A percentile compares a stretch with the other conserved stretches of the same genome.
Evolutionary conservation across 2,888 invertebrate species (phyloP).

Genomic region (Ophraella communa): DNA sequence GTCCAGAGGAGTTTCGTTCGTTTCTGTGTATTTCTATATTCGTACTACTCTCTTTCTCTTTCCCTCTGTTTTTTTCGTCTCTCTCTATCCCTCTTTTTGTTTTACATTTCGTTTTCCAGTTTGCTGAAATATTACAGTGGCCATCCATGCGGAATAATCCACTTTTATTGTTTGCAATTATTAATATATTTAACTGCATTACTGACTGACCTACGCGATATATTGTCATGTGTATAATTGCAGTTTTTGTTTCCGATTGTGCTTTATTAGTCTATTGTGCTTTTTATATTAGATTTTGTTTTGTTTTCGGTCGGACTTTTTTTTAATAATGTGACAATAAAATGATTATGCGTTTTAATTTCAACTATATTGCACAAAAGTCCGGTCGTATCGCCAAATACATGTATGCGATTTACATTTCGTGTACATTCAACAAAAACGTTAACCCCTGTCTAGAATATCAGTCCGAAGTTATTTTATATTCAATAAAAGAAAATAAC

Average conservation of each 20-base stretch:
- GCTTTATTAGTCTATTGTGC: slow-evolving; percentile 57
- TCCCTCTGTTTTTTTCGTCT: no score
- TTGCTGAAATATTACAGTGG: slow-evolving; percentile 50
- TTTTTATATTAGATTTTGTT: slow-evolving; percentile 57
- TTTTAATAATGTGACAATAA: slow-evolving; percentile 56
- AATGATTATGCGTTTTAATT: slow-evolving; percentile 49
- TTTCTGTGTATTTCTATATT: slow-evolving; percentile 12
- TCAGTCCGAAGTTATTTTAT: no score
- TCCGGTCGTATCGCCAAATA: no score
- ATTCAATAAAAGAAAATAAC: no score
- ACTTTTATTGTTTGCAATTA: slow-evolving; percentile 60
- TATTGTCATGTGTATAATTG: slow-evolving; percentile 57
- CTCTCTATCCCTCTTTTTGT: slow-evolving; percentile 41
- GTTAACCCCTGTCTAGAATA: no score
- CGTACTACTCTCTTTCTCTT: slow-evolving; percentile 22
- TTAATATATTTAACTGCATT: slow-evolving; percentile 60
- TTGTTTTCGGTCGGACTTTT: slow-evolving; percentile 51
- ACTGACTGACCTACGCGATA: slow-evolving; percentile 51
- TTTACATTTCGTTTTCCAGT: slow-evolving; percentile 44
- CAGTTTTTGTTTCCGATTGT: slow-evolving; percentile 56
- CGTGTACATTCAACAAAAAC: no score
- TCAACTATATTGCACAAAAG: slow-evolving; percentile 36
- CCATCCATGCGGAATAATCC: slow-evolving; percentile 58
- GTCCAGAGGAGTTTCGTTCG: slow-evolving; percentile 36
- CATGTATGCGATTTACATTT: no score